Percentiles rank a stretch among this genome's conserved stretches.
These are phyloP conservation scores for Scaptodrosophila latifasciaeformis DNA, from an alignment of 2,888 invertebrate species.

Conservation along the genomic window DNA sequence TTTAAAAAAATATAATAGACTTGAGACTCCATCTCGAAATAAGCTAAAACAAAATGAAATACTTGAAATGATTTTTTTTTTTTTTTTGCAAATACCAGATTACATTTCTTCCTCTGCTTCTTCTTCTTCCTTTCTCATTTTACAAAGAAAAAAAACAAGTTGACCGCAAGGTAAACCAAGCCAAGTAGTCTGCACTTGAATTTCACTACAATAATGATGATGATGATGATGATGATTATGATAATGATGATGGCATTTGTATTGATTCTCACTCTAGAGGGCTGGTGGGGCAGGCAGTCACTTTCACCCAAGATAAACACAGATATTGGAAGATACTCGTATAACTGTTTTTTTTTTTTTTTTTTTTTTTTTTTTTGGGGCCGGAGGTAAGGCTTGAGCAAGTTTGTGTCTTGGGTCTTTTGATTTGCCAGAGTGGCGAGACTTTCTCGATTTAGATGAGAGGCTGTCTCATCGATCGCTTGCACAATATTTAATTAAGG, in stretches of 20 bases:
- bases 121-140: too few species aligned
- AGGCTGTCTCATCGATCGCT: slow-evolving; percentile 25
- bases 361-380: not conserved
- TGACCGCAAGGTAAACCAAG: too few species aligned
- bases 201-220: slow-evolving; percentile 1
- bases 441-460: slow-evolving; percentile 35
- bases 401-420: slow-evolving; percentile 31
- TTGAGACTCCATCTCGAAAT: not conserved
- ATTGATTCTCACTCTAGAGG: not conserved
- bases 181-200: slow-evolving; percentile 16
- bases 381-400: not conserved
- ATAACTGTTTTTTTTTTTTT: too few species aligned
- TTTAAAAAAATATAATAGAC: slow-evolving; percentile 11
- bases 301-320: not conserved
- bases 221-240: not conserved
- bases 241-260: not conserved
- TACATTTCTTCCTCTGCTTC: too few species aligned
- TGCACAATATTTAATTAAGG: slow-evolving; percentile 43
- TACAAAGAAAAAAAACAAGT: too few species aligned
- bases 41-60: slow-evolving; percentile 4
- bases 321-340: not conserved
- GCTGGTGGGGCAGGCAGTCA: not conserved
- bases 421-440: slow-evolving; percentile 16
- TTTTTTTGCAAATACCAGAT: too few species aligned
- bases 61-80: not conserved